These are phyloP conservation scores for Phania funesta DNA, from an alignment of 2,888 invertebrate species.

Conservation along the genomic window DNA sequence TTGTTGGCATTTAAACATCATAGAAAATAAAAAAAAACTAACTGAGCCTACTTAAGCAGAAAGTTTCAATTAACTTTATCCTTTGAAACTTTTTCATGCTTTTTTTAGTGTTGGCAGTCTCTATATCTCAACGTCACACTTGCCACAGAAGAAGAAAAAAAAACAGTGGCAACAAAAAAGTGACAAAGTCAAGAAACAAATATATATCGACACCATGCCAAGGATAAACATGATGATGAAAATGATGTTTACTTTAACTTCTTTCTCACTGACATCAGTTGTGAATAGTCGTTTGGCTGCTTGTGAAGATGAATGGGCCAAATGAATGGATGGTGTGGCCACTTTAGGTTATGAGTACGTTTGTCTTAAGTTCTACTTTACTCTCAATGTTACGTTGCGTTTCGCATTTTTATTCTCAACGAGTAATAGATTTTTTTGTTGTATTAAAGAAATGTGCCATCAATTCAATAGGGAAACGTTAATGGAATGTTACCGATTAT, in stretches of 20 bases:
- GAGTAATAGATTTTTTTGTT: constrained; percentile 16
- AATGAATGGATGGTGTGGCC: constrained; percentile 9
- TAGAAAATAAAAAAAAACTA: constrained; percentile 21
- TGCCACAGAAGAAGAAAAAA: neutral
- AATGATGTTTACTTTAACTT: constrained; percentile 51
- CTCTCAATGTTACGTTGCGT: constrained; percentile 24
- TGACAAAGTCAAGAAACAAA: constrained; percentile 40
- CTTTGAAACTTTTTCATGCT: constrained; percentile 28
- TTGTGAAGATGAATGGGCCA: neutral
- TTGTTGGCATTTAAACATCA: neutral
- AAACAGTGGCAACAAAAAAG: neutral
- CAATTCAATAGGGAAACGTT: constrained; percentile 69
- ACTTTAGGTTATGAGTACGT: constrained; percentile 7
- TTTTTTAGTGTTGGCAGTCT: neutral
- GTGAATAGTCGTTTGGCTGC: constrained; percentile 12
- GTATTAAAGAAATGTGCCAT: constrained; percentile 50
- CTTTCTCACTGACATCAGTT: constrained; percentile 27
- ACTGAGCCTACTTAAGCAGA: constrained; percentile 59
- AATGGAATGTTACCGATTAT: constrained; percentile 45
- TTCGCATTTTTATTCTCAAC: constrained; percentile 29
- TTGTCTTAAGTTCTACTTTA: neutral
- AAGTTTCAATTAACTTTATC: constrained; percentile 58
- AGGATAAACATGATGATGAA: constrained; percentile 7
- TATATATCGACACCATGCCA: constrained; percentile 14
- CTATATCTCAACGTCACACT: constrained; percentile 2